phyloP scores from a whole-genome alignment of 2,113 vertebrate species.

The Pipra filicauda region DNA sequence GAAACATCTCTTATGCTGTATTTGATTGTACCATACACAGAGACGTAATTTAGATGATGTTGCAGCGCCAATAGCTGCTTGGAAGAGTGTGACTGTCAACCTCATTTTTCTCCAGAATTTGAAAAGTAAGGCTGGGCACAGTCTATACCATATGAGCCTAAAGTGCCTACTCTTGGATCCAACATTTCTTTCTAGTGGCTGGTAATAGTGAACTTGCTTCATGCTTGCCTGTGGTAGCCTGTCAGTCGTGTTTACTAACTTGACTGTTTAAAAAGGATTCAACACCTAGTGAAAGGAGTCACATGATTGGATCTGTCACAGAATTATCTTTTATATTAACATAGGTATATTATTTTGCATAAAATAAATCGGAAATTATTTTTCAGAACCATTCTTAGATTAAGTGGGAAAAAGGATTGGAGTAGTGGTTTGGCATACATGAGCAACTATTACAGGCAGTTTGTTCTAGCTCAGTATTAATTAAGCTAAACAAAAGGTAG shows the following conservation, averaged over 20 bases:
- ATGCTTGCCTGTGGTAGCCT: not conserved
- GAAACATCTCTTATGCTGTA: not conserved
- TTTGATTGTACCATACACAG: not conserved
- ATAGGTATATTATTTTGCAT: not conserved
- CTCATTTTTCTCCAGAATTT: not conserved
- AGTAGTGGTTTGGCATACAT: not conserved
- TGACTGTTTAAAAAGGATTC: not conserved
- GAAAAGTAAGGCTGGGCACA: not conserved
- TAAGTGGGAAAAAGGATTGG: not conserved
- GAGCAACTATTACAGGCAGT: not conserved
- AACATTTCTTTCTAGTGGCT: not conserved
- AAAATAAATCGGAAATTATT: not conserved
- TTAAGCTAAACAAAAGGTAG: not conserved
- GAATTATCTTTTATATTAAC: not conserved
- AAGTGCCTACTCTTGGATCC: not conserved
- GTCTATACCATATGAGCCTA: rapidly evolving
- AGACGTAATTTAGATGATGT: not conserved
- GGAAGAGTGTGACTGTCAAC: not conserved
- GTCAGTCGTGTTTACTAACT: rapidly evolving
- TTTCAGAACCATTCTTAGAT: not conserved
- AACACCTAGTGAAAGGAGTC: not conserved
- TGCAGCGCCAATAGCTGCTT: not conserved
- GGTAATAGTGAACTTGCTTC: not conserved
- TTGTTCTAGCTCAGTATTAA: not conserved
- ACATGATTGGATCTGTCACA: not conserved